Percentiles rank a stretch among this genome's conserved stretches.
phyloP scores from a whole-genome alignment of 2,797 vertebrate species.

The Gambusia yucatana region DNA sequence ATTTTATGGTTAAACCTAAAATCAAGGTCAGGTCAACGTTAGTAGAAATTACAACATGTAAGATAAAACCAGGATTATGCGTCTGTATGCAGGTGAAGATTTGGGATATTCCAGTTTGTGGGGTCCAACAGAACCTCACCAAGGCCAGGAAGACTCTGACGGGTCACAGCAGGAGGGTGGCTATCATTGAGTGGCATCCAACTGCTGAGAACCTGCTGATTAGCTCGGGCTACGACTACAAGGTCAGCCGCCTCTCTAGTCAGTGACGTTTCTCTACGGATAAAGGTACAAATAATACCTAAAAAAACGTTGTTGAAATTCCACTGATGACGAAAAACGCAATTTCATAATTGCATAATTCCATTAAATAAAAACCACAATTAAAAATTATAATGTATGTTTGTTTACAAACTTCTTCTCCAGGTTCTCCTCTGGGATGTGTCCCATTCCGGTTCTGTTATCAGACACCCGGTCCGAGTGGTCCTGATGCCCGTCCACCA shows the following conservation, averaged over 20 bases:
- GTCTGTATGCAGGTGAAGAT: slow-evolving; percentile 72
- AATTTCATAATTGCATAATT: too few species aligned
- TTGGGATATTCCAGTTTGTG: slow-evolving; percentile 86
- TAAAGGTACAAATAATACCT: background rate
- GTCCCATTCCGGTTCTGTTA: slow-evolving; percentile 77
- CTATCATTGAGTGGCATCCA: slow-evolving; percentile 95
- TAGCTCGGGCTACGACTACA: slow-evolving; percentile 80
- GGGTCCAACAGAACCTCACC: slow-evolving; percentile 84
- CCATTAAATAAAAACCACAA: too few species aligned
- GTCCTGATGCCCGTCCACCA: slow-evolving; percentile 70
- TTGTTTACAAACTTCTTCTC: too few species aligned
- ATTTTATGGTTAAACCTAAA: background rate
- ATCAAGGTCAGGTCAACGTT: background rate
- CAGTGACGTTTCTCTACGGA: background rate
- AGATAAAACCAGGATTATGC: background rate
- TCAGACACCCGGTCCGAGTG: slow-evolving; percentile 83
- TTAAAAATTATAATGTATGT: too few species aligned
- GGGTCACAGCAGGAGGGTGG: slow-evolving; percentile 77
- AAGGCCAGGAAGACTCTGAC: slow-evolving; percentile 73
- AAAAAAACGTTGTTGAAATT: too few species aligned
- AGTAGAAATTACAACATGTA: background rate
- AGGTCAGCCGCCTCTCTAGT: slow-evolving; percentile 50
- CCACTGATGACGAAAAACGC: too few species aligned
- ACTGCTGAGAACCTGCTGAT: slow-evolving; percentile 83
- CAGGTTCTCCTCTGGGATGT: slow-evolving; percentile 96